Base-by-base conservation (phyloP, 2,113 vertebrate species). In the Odontesthes bonariensis region DNA sequence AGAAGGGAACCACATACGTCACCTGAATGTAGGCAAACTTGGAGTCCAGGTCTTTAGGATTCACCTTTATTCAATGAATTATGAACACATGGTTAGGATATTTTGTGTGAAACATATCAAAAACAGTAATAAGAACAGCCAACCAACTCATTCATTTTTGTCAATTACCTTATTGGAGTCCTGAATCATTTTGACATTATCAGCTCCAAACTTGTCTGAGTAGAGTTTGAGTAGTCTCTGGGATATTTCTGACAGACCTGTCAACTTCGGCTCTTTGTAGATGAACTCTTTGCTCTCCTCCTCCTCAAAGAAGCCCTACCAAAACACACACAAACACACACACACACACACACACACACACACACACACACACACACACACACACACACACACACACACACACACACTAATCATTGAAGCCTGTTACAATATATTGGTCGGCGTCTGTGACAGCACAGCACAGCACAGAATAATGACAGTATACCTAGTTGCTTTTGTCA, bases 221-320 rank as follows among this genome's bases (percentile, higher is more conserved):
- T 99, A 99, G 64, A 99, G 96, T 75, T 98, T 99, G 69, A 99
- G 95, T 75, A 99, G 88, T 72, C 98, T 94, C 81, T 99, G 98
- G 33, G 98, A 99, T 83, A 99, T 99, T 92, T 99, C 98, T 0
- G 98, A 99, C 56, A 99, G 93, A 14, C 97, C 98, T 0, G 98
- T 99, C 85, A 99, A 92, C 82, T 99, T 99, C 3, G 98, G 98
- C 76, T 99, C 98, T 85, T 99, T 99, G 82, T 99, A 99, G 84
- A 99, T 99, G 60, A 98, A 99, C 81, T 99, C 98, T 89, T 99
- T 99, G 73, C 96, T 98, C 89, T 99, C 98, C 80, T 99, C 98
- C 73, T 99, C 98, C 82, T 99, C 98, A 92, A 99, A 99, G 92
- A 99, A 99, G 0, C 97, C 97, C 98, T 99, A 77, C 1, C 11